These are phyloP conservation scores for Copidosoma floridanum DNA, from an alignment of 1,140 invertebrate species.

Conservation along the genomic window DNA sequence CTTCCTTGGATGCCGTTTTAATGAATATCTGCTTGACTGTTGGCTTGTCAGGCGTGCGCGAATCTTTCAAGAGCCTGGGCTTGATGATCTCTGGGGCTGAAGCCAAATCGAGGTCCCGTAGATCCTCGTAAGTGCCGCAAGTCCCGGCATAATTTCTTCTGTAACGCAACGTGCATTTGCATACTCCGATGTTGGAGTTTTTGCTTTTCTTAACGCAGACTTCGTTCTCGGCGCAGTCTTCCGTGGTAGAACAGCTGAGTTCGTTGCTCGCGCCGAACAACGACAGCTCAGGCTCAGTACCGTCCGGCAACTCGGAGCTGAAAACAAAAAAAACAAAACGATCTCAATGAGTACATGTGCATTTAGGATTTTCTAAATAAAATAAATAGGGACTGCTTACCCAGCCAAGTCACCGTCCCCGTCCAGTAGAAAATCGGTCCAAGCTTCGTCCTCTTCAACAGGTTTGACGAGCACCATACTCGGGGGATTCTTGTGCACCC, in stretches of 20 bases:
- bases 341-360: too few species aligned
- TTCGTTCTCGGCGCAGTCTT: conserved; percentile 64
- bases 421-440: conserved; percentile 58
- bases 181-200: conserved; percentile 64
- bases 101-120: conserved; percentile 34
- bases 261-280: conserved; percentile 50
- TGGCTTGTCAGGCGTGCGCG: conserved; percentile 45
- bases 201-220: conserved; percentile 62
- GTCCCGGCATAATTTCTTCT: conserved; percentile 55
- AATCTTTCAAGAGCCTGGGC: conserved; percentile 39
- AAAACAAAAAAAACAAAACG: conserved; percentile 17
- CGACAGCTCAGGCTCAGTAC: conserved; percentile 44
- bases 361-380: too few species aligned
- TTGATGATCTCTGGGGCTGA: conserved; percentile 44
- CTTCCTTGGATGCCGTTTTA: conserved; percentile 72
- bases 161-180: conserved; percentile 66
- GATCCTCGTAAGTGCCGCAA: conserved; percentile 32
- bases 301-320: conserved; percentile 50
- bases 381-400: too few species aligned
- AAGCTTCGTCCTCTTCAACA: conserved; percentile 56
- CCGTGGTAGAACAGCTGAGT: conserved; percentile 48
- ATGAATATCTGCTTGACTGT: conserved; percentile 70
- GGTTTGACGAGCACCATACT: conserved; percentile 77
- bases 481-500: conserved; percentile 60
- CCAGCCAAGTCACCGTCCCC: conserved; percentile 29